Evolutionary conservation across 2,113 vertebrate species (phyloP).

Genomic region (Geococcyx californianus): DNA sequence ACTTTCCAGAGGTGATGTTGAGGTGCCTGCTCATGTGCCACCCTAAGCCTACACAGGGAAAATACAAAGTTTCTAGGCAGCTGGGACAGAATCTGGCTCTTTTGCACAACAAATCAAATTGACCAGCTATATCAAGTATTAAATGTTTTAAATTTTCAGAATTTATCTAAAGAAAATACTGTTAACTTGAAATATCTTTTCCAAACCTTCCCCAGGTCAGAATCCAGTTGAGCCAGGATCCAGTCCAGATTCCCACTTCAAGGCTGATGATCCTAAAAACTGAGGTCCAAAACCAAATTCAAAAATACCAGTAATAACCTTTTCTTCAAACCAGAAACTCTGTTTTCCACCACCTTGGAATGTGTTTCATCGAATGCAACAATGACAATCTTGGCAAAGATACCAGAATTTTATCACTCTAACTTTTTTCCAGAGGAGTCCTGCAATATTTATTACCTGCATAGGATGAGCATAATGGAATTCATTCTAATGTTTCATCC

Average conservation of each 20-base stretch:
- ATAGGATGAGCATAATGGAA: not conserved
- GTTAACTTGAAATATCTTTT: not conserved
- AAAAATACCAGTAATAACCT: not conserved
- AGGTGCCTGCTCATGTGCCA: not conserved
- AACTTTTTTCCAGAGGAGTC: not conserved
- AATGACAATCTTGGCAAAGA: not conserved
- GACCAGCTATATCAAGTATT: not conserved
- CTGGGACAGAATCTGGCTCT: not conserved
- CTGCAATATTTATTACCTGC: slow-evolving; percentile 26
- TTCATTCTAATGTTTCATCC: not conserved
- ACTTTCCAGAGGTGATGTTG: not conserved
- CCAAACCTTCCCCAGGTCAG: not conserved
- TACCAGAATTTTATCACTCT: not conserved
- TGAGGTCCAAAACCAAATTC: not conserved
- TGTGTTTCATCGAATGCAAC: not conserved
- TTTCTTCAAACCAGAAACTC: not conserved
- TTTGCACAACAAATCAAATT: not conserved
- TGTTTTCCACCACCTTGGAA: not conserved
- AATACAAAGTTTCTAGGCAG: not conserved
- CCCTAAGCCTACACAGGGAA: not conserved
- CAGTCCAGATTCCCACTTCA: not conserved
- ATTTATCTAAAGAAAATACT: not conserved
- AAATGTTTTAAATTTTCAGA: not conserved
- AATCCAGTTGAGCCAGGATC: not conserved
- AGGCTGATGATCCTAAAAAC: not conserved